Evolutionary conservation across 2,888 invertebrate species (phyloP).

Genomic region (Tipula vernalis): DNA sequence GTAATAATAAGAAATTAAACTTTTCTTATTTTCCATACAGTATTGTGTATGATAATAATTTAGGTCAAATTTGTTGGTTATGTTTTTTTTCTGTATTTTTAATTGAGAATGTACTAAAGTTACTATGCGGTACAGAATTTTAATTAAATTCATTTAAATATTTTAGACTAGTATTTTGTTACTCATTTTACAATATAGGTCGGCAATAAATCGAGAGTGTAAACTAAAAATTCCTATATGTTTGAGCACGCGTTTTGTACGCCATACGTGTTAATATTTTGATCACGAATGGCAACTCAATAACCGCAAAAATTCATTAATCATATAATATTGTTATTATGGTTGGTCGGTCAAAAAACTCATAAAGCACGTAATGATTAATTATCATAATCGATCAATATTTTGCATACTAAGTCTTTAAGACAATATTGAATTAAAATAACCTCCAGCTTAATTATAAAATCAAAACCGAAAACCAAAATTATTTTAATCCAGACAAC

Average conservation of each 20-base stretch:
- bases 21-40: neutral
- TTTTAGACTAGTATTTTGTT: neutral
- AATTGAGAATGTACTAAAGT: neutral
- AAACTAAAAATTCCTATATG: too few relatives aligned
- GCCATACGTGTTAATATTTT: neutral
- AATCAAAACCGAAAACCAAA: neutral
- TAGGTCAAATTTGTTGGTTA: neutral
- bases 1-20: neutral
- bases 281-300: neutral
- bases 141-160: neutral
- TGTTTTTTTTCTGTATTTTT: neutral
- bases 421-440: neutral
- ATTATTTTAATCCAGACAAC: neutral
- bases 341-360: neutral
- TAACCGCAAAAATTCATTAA: neutral
- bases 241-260: too few relatives aligned
- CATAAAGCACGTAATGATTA: neutral
- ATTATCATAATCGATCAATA: neutral
- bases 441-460: neutral
- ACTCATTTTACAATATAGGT: neutral
- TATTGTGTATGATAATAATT: neutral
- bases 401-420: neutral
- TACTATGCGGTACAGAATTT: neutral
- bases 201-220: neutral
- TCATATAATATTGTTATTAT: neutral